These are phyloP conservation scores for Bellardia pandia DNA, from an alignment of 2,888 invertebrate genomes.

Conservation along the genomic window DNA sequence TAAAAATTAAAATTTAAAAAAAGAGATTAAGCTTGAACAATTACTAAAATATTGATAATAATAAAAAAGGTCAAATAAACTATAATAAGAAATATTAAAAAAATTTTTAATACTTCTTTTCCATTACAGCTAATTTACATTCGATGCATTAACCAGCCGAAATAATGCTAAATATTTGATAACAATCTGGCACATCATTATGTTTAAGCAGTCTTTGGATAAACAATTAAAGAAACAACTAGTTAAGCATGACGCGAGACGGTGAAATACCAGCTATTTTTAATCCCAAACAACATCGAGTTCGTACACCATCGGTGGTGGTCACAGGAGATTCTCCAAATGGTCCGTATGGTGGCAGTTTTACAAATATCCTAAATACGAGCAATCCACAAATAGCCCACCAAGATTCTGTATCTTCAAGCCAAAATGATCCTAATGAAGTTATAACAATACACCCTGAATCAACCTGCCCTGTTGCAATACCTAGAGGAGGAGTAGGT, in stretches of 20 bases:
- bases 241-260: conserved; percentile 87
- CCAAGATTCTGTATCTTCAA: conserved; percentile 86
- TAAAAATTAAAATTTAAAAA: too few relatives aligned
- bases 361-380: conserved; percentile 84
- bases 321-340: conserved; percentile 87
- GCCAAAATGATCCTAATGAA: conserved; percentile 86
- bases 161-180: conserved; percentile 36
- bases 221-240: conserved; percentile 71
- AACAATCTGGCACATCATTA: conserved; percentile 27
- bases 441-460: conserved; percentile 82
- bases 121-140: conserved; percentile 22
- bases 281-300: conserved; percentile 87
- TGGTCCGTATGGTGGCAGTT: conserved; percentile 84
- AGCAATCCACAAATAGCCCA: conserved; percentile 85
- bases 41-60: too few relatives aligned
- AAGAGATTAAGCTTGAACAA: too few relatives aligned
- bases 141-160: background rate
- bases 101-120: background rate
- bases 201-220: conserved; percentile 15
- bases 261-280: conserved; percentile 92
- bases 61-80: too few relatives aligned
- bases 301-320: conserved; percentile 88
- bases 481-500: conserved; percentile 68
- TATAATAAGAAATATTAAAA: too few relatives aligned
- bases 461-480: conserved; percentile 61